Conservation (phyloP, 2,888 invertebrate species). For the Watsonalla binaria region DNA sequence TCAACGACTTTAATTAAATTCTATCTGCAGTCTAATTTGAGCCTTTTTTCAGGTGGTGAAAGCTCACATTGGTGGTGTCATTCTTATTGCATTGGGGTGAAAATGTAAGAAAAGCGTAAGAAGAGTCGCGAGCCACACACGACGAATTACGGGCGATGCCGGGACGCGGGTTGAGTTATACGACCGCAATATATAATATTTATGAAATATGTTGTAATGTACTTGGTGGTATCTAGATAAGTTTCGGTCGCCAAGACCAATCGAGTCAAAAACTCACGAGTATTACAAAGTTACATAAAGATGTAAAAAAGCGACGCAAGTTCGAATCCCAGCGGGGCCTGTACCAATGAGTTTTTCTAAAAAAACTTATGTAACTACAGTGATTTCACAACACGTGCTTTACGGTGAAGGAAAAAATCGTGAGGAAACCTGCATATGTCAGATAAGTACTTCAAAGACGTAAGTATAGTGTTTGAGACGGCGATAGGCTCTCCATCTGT, state of each 20-base stretch:
- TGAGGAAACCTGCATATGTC: too few relatives aligned
- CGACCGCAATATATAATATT: conserved; percentile 65
- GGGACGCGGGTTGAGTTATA: conserved; percentile 65
- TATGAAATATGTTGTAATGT: conserved; percentile 54
- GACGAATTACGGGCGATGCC: conserved; percentile 70
- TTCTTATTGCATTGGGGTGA: conserved; percentile 29
- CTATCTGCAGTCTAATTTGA: conserved; percentile 17
- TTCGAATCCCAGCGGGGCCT: too few relatives aligned
- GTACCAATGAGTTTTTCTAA: too few relatives aligned
- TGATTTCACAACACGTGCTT: too few relatives aligned
- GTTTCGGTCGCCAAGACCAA: conserved; percentile 11
- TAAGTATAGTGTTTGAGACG: too few relatives aligned
- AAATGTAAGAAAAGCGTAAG: conserved; percentile 49
- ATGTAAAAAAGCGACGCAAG: too few relatives aligned
- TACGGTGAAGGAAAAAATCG: too few relatives aligned
- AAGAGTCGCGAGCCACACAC: conserved; percentile 75
- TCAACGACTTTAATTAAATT: conserved; percentile 26
- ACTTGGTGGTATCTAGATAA: conserved; percentile 46
- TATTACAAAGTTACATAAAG: neutral
- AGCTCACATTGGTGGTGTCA: conserved; percentile 30
- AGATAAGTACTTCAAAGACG: too few relatives aligned
- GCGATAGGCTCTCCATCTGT: too few relatives aligned
- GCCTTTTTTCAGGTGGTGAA: conserved; percentile 23
- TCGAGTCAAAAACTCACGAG: neutral
- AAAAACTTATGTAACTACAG: too few relatives aligned